These are phyloP conservation scores for Rhincodon typus DNA, from an alignment of 2,797 vertebrate species.

Conservation along the genomic window DNA sequence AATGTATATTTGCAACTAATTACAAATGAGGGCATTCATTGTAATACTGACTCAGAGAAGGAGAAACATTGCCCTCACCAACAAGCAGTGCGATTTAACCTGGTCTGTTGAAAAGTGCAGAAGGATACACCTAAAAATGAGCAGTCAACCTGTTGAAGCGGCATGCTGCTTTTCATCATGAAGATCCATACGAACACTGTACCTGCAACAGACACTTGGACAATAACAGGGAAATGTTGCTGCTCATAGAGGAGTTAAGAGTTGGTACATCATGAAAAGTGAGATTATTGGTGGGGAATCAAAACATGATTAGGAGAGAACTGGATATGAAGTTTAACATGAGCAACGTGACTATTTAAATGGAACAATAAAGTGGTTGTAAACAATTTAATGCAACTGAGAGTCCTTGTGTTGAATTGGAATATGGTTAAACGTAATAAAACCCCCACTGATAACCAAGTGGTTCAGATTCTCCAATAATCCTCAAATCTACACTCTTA, in stretches of 20 bases:
- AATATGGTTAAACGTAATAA: neutral
- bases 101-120: neutral
- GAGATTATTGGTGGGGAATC: neutral
- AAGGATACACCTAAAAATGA: too few species aligned
- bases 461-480: neutral
- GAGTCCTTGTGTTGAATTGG: conserved; percentile 13
- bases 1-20: neutral
- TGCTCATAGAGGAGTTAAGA: neutral
- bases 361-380: neutral
- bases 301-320: neutral
- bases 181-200: neutral
- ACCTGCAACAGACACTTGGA: neutral
- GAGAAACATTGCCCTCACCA: too few species aligned
- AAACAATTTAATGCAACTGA: neutral
- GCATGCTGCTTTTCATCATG: too few species aligned
- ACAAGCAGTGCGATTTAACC: too few species aligned
- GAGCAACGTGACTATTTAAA: neutral
- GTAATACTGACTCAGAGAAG: neutral
- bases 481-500: neutral
- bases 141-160: too few species aligned
- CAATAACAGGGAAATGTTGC: neutral
- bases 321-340: neutral
- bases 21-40: neutral
- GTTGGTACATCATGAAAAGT: neutral
- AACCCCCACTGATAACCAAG: neutral